A percentile compares a stretch with the other conserved stretches of the same genome.
Conservation (phyloP, 2,113 vertebrate genomes). For the Misgurnus anguillicaudatus region DNA sequence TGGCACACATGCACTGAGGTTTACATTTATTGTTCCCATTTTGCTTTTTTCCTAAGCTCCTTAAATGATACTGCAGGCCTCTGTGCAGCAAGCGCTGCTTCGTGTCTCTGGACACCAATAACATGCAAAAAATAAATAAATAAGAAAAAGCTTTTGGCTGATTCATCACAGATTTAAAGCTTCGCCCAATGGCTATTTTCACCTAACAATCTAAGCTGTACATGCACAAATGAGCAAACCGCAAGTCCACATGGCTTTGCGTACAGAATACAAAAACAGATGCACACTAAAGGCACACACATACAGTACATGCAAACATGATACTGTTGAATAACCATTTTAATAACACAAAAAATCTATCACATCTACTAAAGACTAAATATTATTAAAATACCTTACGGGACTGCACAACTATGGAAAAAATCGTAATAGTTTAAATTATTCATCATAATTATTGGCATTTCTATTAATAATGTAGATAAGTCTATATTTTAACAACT, state of each 20-base stretch:
- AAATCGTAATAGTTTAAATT: too few relatives aligned
- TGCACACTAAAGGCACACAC: too few relatives aligned
- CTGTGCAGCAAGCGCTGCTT: neutral
- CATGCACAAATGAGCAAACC: neutral
- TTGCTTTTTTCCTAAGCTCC: constrained; percentile 25
- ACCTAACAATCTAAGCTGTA: neutral
- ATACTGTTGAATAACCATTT: neutral
- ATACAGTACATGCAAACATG: neutral
- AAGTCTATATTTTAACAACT: too few relatives aligned
- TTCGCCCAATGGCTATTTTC: constrained; percentile 17
- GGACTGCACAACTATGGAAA: too few relatives aligned
- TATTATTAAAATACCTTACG: too few relatives aligned
- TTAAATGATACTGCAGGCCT: constrained; percentile 43
- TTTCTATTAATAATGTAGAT: too few relatives aligned
- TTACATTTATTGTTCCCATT: constrained; percentile 38
- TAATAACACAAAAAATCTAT: too few relatives aligned
- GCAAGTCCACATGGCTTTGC: neutral
- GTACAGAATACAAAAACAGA: neutral
- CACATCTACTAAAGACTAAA: too few relatives aligned
- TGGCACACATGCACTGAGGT: constrained; percentile 37
- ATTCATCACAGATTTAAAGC: constrained; percentile 11
- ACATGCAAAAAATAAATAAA: neutral
- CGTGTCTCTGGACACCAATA: constrained; percentile 27
- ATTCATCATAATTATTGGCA: too few relatives aligned
- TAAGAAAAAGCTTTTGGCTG: neutral